phyloP scores from a whole-genome alignment of 2,888 invertebrate genomes.

The Hipparchia sbordonii region DNA sequence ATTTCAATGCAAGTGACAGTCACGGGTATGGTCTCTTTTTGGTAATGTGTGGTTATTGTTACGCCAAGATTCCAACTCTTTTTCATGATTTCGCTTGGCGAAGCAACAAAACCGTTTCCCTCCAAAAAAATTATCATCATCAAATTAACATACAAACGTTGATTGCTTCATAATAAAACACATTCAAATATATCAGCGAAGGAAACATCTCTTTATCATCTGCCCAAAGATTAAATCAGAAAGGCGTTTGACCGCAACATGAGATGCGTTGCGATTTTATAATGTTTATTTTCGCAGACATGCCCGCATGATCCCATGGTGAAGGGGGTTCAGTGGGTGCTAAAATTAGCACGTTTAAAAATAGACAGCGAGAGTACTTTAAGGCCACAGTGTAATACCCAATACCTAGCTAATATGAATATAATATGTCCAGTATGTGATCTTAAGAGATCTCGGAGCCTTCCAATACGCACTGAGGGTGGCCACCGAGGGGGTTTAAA shows the following conservation, averaged over 20 bases:
- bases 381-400: not conserved
- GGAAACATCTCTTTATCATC: not conserved
- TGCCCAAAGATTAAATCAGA: slow-evolving; percentile 10
- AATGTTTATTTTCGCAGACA: slow-evolving; percentile 33
- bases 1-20: too few species aligned
- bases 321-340: slow-evolving; percentile 29
- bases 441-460: too few species aligned
- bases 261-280: slow-evolving; percentile 17
- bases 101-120: not conserved
- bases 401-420: not conserved
- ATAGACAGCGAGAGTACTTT: slow-evolving; percentile 21
- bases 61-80: too few species aligned
- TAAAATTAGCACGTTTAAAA: slow-evolving; percentile 35
- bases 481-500: too few species aligned
- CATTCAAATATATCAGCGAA: not conserved
- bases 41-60: too few species aligned
- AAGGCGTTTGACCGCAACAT: slow-evolving; percentile 29
- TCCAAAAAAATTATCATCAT: not conserved
- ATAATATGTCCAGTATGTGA: too few species aligned
- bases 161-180: not conserved
- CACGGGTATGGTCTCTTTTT: too few species aligned
- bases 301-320: slow-evolving; percentile 22
- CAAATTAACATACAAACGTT: not conserved
- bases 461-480: too few species aligned
- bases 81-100: too few species aligned